phyloP scores from a whole-genome alignment of 2,888 invertebrate species.

The Rhyacophila evoluta region DNA sequence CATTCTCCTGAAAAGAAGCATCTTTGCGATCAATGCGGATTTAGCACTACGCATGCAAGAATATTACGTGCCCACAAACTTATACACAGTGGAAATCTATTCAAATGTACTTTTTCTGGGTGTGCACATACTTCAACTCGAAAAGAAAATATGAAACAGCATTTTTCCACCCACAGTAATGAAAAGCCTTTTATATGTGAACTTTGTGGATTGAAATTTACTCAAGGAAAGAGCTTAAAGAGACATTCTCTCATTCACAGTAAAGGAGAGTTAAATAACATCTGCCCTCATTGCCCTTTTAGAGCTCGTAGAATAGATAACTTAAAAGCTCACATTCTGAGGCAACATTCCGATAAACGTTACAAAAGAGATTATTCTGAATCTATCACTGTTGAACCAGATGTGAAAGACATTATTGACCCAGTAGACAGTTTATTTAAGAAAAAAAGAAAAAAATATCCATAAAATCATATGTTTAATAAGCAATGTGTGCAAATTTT shows the following conservation, averaged over 20 bases:
- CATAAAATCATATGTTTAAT: not conserved
- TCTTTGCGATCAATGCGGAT: constrained; percentile 71
- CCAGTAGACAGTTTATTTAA: constrained; percentile 15
- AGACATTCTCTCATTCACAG: constrained; percentile 55
- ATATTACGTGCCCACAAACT: constrained; percentile 68
- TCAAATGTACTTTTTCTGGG: constrained; percentile 64
- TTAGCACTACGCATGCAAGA: constrained; percentile 69
- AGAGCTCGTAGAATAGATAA: constrained; percentile 67
- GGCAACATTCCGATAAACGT: constrained; percentile 57
- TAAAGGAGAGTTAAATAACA: constrained; percentile 59
- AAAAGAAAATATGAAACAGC: constrained; percentile 68
- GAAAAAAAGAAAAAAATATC: not conserved
- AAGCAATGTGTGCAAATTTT: too few relatives aligned
- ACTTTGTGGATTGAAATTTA: constrained; percentile 70
- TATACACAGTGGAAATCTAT: constrained; percentile 67
- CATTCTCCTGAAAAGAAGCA: constrained; percentile 68
- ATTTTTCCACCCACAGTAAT: constrained; percentile 69
- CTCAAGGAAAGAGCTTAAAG: constrained; percentile 68
- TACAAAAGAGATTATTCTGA: not conserved
- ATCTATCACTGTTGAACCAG: constrained; percentile 29
- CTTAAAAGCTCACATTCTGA: constrained; percentile 66
- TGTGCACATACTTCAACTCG: constrained; percentile 66
- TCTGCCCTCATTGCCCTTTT: constrained; percentile 66
- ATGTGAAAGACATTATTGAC: constrained; percentile 29
- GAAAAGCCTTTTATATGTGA: constrained; percentile 71